Percentiles rank a stretch among this genome's conserved stretches.
Conservation (phyloP, 2,113 vertebrate genomes). For the Takifugu flavidus region DNA sequence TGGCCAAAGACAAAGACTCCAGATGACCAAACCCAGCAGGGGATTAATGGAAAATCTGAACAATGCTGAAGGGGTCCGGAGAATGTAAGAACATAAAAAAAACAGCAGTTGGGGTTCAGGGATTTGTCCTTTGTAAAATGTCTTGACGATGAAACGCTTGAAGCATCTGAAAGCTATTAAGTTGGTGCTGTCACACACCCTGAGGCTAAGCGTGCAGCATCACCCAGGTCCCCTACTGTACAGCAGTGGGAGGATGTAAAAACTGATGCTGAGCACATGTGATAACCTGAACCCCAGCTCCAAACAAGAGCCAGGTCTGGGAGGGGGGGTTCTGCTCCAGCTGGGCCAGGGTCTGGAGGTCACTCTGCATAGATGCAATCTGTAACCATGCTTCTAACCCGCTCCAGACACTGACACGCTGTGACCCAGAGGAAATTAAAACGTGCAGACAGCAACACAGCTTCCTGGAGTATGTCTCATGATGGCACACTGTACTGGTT, state of each 20-base stretch:
- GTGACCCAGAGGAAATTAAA: conserved; percentile 28
- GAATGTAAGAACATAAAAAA: conserved; percentile 15
- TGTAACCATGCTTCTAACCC: conserved; percentile 22
- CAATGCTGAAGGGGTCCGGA: conserved; percentile 20
- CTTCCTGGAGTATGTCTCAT: conserved; percentile 6
- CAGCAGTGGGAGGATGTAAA: conserved; percentile 13
- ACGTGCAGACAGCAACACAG: conserved; percentile 13
- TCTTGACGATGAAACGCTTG: not conserved
- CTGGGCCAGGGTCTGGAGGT: conserved; percentile 19
- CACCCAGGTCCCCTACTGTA: not conserved
- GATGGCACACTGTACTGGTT: conserved; percentile 34
- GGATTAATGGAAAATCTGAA: conserved; percentile 20
- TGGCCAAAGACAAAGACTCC: conserved; percentile 36
- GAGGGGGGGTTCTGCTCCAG: conserved; percentile 24
- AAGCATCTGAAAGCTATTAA: conserved; percentile 18
- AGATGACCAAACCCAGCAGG: conserved; percentile 6
- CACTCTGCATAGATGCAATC: conserved; percentile 27
- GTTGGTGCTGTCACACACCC: conserved; percentile 6
- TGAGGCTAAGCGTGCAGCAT: not conserved
- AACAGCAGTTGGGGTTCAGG: conserved; percentile 12
- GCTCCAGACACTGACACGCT: conserved; percentile 31
- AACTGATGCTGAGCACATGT: conserved; percentile 16
- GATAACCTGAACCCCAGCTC: conserved; percentile 8
- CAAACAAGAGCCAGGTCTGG: conserved; percentile 22
- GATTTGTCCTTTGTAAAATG: conserved; percentile 10